phyloP scores from a whole-genome alignment of 2,113 vertebrate species.

The Takifugu bimaculatus region DNA sequence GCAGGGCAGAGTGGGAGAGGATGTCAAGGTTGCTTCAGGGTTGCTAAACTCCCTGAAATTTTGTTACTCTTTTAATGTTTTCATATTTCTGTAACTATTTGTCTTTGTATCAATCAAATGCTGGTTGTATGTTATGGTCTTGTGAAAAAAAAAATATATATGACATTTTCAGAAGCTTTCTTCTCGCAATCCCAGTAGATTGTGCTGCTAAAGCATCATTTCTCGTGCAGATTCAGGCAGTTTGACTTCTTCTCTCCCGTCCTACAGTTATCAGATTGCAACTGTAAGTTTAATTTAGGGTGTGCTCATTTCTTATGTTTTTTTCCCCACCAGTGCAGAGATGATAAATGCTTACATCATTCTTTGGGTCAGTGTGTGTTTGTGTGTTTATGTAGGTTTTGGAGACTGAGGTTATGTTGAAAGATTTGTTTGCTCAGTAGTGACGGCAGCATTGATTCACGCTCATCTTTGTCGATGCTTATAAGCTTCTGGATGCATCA shows the following conservation, averaged over 20 bases:
- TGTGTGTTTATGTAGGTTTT: slow-evolving; percentile 24
- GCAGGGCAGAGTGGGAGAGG: slow-evolving; percentile 1
- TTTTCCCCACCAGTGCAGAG: slow-evolving; percentile 3
- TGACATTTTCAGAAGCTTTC: no score
- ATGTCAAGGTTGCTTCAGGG: not conserved
- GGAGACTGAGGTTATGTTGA: slow-evolving; percentile 60
- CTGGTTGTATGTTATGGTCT: no score
- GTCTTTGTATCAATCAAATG: not conserved
- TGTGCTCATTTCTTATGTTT: not conserved
- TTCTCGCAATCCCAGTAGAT: no score
- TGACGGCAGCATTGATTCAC: slow-evolving; percentile 74
- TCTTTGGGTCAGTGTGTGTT: not conserved
- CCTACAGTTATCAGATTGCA: no score
- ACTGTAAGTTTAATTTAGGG: not conserved
- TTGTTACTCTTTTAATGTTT: not conserved
- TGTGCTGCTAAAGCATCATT: no score
- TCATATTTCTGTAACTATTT: not conserved
- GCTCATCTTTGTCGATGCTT: slow-evolving; percentile 75
- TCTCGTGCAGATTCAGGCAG: no score
- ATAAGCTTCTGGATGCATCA: slow-evolving; percentile 72
- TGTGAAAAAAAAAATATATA: no score
- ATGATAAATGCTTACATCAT: slow-evolving; percentile 1
- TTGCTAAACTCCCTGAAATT: slow-evolving; percentile 7
- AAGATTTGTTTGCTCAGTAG: slow-evolving; percentile 70
- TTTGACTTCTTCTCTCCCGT: no score